Evolutionary conservation across 2,888 invertebrate genomes (phyloP), one percentile per base, ranked within the genome.

Genomic region (Oligia latruncula): DNA sequence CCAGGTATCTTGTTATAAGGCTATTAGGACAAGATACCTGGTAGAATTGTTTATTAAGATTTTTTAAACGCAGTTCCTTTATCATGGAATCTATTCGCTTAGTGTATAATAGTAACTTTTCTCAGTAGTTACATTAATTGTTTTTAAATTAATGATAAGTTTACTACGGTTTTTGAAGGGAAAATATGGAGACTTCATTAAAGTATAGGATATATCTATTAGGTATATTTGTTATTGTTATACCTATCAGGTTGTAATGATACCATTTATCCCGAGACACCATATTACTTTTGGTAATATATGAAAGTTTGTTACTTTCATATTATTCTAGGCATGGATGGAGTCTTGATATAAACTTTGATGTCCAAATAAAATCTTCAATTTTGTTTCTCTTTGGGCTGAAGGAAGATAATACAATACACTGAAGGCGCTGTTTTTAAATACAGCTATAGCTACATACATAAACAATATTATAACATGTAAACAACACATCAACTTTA

Each of bases 301-400:
- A 23, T 58, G 58, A 23, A n/a, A 58, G 11, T 58, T 58, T 58
- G 58, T 58, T 58, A 68, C 46, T 67, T 83, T 49, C 15, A 43
- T 66, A 81, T 49, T 29, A 29, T 67, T 60, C 23, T n/a, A 4
- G 4, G 58, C n/a, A 40, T 35, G 29, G 29, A 58, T 77, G 46
- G 62, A 83, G 55, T 58, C 64, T 43, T 43, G 40, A 64, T 43
- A 83, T 81, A 81, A 81, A 83, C 68, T 78, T 81, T 81, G 62
- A 81, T 77, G 43, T 49, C 29, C 58, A 83, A 81, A 81, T 81
- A 81, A 81, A 81, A 83, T 81, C 64, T 83, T 70, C 78, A 83
- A 81, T 81, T 83, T 81, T 70, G 78, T 78, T 83, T 81, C 70
- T 43, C 15, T 83, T 81, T 81, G 58, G 17, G 20, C 62, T 58